Conservation (phyloP, 2,113 vertebrate genomes). For the Phylloscopus trochiloides region DNA sequence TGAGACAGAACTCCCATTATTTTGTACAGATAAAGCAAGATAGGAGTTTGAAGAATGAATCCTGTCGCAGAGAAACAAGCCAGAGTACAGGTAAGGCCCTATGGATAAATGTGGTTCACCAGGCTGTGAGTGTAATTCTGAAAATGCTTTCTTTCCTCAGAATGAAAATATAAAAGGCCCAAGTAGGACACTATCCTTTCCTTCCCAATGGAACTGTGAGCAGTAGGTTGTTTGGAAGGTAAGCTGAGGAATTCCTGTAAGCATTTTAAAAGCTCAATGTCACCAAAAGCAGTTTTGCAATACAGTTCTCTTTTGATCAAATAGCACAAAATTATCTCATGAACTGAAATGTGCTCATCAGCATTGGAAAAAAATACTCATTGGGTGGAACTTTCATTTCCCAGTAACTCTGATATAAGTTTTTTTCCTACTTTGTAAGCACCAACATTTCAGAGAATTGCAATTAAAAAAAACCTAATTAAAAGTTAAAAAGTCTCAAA, state of each 20-base stretch:
- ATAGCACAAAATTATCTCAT: not conserved
- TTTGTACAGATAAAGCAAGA: not conserved
- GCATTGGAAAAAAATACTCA: conserved; percentile 17
- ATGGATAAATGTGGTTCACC: not conserved
- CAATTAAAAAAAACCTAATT: not conserved
- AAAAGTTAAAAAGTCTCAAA: not conserved
- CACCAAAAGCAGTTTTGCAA: not conserved
- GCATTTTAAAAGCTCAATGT: not conserved
- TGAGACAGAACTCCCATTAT: not conserved
- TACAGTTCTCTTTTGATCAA: not conserved
- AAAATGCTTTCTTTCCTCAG: not conserved
- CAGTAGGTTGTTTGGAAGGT: not conserved
- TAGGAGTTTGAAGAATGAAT: not conserved
- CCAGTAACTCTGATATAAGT: not conserved
- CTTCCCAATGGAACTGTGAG: not conserved
- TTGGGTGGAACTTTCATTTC: conserved; percentile 2
- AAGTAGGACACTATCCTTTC: not conserved
- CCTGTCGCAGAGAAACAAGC: not conserved
- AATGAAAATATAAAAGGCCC: not conserved
- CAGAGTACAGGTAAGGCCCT: not conserved
- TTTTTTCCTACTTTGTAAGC: not conserved
- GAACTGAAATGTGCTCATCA: not conserved
- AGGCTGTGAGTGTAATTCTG: not conserved
- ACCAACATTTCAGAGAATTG: not conserved
- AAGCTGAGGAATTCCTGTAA: not conserved